These are phyloP conservation scores for Axea sp. DNA, from an alignment of 2,888 invertebrate species.

Conservation along the genomic window DNA sequence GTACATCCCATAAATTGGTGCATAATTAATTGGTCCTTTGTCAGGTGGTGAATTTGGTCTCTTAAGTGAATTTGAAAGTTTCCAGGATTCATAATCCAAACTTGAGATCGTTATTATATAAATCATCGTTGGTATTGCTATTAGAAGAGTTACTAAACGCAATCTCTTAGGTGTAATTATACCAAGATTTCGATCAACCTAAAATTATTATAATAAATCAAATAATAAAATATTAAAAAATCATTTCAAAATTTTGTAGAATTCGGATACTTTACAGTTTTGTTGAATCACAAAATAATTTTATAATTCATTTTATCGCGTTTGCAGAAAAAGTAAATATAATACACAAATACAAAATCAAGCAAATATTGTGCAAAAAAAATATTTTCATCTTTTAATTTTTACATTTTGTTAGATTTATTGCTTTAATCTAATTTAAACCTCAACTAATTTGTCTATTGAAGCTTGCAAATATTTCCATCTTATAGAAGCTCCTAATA, in stretches of 20 bases:
- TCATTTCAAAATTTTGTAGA: too few relatives aligned
- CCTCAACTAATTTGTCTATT: constrained; percentile 80
- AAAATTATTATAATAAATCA: not conserved
- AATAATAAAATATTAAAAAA: too few relatives aligned
- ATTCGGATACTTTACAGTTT: too few relatives aligned
- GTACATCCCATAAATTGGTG: constrained; percentile 83
- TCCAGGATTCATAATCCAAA: constrained; percentile 70
- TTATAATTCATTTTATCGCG: too few relatives aligned
- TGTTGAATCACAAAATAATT: too few relatives aligned
- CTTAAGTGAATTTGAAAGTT: constrained; percentile 62
- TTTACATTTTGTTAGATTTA: too few relatives aligned
- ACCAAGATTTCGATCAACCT: constrained; percentile 41
- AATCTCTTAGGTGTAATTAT: constrained; percentile 66
- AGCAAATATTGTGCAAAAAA: too few relatives aligned
- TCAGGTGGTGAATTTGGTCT: constrained; percentile 54
- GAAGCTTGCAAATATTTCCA: constrained; percentile 81
- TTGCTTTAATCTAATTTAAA: constrained; percentile 16
- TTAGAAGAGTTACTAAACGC: constrained; percentile 67
- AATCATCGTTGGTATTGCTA: constrained; percentile 62
- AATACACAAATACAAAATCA: too few relatives aligned
- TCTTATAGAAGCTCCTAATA: constrained; percentile 80
- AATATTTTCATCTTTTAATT: too few relatives aligned
- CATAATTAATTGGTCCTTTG: constrained; percentile 80
- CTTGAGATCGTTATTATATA: constrained; percentile 67
- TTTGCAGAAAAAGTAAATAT: too few relatives aligned